Evolutionary conservation across 2,888 invertebrate genomes (phyloP).

Genomic region (Agelastica alni): DNA sequence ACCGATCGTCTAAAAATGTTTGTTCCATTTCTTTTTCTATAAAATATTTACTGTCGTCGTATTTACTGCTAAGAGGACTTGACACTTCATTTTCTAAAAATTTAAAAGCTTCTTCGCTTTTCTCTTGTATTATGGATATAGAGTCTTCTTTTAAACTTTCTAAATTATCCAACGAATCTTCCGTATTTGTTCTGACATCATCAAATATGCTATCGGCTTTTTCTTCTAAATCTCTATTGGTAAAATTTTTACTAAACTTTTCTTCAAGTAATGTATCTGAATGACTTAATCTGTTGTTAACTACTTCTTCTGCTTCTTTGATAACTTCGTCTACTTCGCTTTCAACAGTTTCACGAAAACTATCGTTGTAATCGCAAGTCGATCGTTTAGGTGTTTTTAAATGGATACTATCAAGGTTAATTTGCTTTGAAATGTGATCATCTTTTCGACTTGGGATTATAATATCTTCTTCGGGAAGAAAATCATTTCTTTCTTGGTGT

Average conservation of each 20-base stretch:
- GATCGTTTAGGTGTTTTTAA: slow-evolving; percentile 43
- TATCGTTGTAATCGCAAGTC: slow-evolving; percentile 33
- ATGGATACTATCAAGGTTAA: slow-evolving; percentile 48
- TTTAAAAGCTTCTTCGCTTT: slow-evolving; percentile 54
- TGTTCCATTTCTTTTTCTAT: slow-evolving; percentile 38
- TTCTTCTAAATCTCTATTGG: slow-evolving; percentile 50
- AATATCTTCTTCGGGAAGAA: slow-evolving; percentile 54
- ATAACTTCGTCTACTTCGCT: slow-evolving; percentile 50
- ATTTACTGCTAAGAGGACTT: slow-evolving; percentile 34
- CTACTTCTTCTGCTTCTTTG: slow-evolving; percentile 50
- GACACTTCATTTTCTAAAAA: slow-evolving; percentile 54
- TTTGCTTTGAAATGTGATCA: slow-evolving; percentile 52
- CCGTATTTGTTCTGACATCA: slow-evolving; percentile 51
- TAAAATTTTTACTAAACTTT: slow-evolving; percentile 37
- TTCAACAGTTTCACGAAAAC: slow-evolving; percentile 36
- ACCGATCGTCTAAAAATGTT: slow-evolving; percentile 27
- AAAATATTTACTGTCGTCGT: slow-evolving; percentile 33
- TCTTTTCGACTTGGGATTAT: slow-evolving; percentile 55
- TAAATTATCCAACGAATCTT: slow-evolving; percentile 53
- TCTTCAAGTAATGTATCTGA: slow-evolving; percentile 21
- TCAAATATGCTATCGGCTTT: slow-evolving; percentile 49
- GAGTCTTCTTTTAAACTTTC: slow-evolving; percentile 52
- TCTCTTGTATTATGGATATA: slow-evolving; percentile 48
- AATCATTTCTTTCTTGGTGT: slow-evolving; percentile 56
- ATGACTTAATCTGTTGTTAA: slow-evolving; percentile 45